phyloP scores from a whole-genome alignment of 1,140 invertebrate genomes.

The Drosophila sp. region DNA sequence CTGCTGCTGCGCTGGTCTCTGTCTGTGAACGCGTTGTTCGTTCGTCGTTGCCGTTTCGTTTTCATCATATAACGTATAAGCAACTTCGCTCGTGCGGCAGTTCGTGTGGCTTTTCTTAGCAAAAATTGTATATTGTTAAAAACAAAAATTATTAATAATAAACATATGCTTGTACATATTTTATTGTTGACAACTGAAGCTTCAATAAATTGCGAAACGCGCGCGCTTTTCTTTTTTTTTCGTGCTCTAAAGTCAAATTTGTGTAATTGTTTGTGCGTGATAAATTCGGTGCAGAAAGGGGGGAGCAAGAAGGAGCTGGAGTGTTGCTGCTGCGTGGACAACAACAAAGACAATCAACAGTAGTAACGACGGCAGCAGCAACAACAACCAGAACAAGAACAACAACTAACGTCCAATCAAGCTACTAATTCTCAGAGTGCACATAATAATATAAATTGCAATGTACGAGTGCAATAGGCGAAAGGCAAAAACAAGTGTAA shows the following conservation, averaged over 20 bases:
- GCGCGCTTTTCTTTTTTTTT: conserved; percentile 24
- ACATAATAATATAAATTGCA: conserved; percentile 43
- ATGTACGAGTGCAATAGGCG: conserved; percentile 58
- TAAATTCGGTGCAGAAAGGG: conserved; percentile 12
- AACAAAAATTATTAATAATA: conserved; percentile 35
- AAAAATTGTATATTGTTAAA: conserved; percentile 44
- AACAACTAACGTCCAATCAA: conserved; percentile 40
- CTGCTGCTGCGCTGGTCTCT: conserved; percentile 33
- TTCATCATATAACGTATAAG: conserved; percentile 63
- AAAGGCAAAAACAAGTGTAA: conserved; percentile 74
- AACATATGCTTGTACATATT: conserved; percentile 14
- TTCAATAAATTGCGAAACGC: neutral
- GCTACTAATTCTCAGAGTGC: conserved; percentile 34
- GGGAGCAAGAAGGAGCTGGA: neutral
- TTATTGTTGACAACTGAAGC: neutral
- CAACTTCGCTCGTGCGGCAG: conserved; percentile 62
- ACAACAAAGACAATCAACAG: conserved; percentile 8
- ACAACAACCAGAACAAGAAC: neutral
- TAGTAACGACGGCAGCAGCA: neutral
- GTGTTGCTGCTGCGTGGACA: conserved; percentile 13
- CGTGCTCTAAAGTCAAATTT: conserved; percentile 6
- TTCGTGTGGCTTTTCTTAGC: conserved; percentile 59
- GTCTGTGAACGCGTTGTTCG: conserved; percentile 38
- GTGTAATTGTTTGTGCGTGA: conserved; percentile 26
- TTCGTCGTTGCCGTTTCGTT: conserved; percentile 51